These are phyloP conservation scores for Fulmarus glacialis DNA, from an alignment of 2,113 vertebrate species.

Conservation along the genomic window DNA sequence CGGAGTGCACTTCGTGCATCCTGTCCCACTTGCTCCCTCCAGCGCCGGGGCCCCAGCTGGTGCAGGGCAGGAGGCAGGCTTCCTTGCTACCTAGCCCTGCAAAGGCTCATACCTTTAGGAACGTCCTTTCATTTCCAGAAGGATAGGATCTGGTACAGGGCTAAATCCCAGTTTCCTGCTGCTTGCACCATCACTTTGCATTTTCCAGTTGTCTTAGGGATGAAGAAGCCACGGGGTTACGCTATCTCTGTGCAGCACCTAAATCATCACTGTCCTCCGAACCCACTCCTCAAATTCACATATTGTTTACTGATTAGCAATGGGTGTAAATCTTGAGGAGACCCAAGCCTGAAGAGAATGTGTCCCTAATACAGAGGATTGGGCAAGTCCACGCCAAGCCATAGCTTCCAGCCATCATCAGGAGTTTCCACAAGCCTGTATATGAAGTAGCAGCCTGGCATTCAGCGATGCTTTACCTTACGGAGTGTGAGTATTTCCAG, in stretches of 20 bases:
- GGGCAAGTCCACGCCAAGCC: not conserved
- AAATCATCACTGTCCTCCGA: not conserved
- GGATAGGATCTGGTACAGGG: not conserved
- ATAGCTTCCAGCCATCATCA: not conserved
- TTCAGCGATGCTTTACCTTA: not conserved
- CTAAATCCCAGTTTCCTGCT: not conserved
- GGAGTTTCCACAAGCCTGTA: not conserved
- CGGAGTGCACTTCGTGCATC: not conserved
- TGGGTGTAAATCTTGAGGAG: not conserved
- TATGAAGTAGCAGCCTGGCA: not conserved
- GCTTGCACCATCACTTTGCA: not conserved
- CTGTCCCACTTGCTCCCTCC: not conserved
- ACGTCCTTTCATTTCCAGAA: not conserved
- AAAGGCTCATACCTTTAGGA: not conserved
- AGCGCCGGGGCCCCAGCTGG: not conserved
- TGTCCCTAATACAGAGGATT: not conserved
- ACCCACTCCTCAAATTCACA: not conserved
- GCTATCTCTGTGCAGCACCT: not conserved
- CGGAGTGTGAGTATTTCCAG: not conserved
- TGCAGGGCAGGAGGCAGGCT: not conserved
- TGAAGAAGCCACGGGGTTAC: not conserved
- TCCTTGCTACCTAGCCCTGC: not conserved
- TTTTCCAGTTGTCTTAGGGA: not conserved
- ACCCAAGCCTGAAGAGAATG: not conserved
- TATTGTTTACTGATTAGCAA: not conserved